Evolutionary conservation across 2,113 vertebrate genomes (phyloP), one percentile per base, ranked within the genome.

Genomic region (Actenoides lindsayi): DNA sequence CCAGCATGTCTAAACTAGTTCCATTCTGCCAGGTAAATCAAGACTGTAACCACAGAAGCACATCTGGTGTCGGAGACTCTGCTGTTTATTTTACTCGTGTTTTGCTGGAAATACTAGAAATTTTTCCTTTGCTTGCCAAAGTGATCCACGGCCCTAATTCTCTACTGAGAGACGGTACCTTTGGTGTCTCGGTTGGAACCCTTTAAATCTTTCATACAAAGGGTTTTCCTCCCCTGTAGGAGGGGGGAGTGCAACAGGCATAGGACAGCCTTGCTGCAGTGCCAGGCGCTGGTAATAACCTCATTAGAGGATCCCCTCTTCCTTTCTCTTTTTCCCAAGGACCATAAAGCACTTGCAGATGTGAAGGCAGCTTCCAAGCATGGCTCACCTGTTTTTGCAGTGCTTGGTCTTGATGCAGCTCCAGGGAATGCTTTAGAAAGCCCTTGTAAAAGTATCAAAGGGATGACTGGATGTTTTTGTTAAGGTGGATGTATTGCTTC

Each of bases 261-360:
- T 23, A 59, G 33, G 11, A 3, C 9, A 57, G 70, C 59, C 37
- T 46, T 44, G 68, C 71, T 94, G 83, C 46, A 54, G 42, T 88
- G 83, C 85, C 88, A 92, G 90, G 63, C 84, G 31, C 54, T 90
- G 46, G 42, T 54, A 96, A 83, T 74, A 90, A 85, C 76, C 93
- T 94, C 56, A 39, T 90, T 93, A 93, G 73, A 83, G 76, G 78
- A 86, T 86, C 64, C 15, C 31, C 31, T 93, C 85, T 93, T 73
- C 85, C 71, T 65, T 14, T 77, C 41, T 19, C 48, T 51, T 81
- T 87, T 70, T 78, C 64, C 83, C 20, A 17, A 88, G 85, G 75
- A 71, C 80, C 71, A 67, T 70, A 93, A 93, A 96, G 63, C 75
- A 19, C 54, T 90, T 80, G 83, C 87, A 94, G 92, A 78, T 93